These are phyloP conservation scores for Ascaphus truei DNA, from an alignment of 2,113 vertebrate genomes.

Conservation along the genomic window DNA sequence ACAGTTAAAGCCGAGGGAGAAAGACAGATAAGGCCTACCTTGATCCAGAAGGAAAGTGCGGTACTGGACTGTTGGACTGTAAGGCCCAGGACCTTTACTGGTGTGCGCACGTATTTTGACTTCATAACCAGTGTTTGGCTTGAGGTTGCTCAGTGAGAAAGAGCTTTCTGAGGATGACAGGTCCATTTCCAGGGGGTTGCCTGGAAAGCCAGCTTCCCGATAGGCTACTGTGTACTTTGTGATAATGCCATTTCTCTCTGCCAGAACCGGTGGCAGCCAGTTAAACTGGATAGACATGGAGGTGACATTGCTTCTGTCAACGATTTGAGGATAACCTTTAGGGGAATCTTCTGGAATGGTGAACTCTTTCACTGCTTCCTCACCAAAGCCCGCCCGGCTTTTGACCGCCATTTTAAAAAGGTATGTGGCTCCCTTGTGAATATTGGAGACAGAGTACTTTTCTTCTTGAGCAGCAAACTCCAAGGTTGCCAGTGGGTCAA, in stretches of 20 bases:
- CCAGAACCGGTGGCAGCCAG: constrained; percentile 89
- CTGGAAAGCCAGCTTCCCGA: constrained; percentile 68
- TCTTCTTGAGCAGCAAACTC: constrained; percentile 78
- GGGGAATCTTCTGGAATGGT: constrained; percentile 82
- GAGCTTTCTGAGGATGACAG: constrained; percentile 75
- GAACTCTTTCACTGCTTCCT: constrained; percentile 78
- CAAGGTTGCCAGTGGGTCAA: constrained; percentile 75
- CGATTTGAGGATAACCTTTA: constrained; percentile 85
- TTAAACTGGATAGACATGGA: constrained; percentile 84
- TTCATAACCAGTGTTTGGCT: constrained; percentile 89
- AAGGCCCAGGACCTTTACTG: constrained; percentile 93
- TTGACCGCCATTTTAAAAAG: constrained; percentile 89
- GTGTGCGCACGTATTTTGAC: constrained; percentile 97
- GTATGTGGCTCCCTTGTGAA: constrained; percentile 88
- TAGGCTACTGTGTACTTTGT: constrained; percentile 93
- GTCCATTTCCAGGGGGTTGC: constrained; percentile 71
- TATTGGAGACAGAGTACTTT: constrained; percentile 69
- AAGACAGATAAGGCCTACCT: constrained; percentile 89
- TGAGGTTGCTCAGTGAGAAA: constrained; percentile 87
- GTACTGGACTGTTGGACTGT: constrained; percentile 95
- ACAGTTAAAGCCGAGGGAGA: constrained; percentile 49
- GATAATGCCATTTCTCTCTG: constrained; percentile 87
- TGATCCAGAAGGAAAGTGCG: constrained; percentile 88
- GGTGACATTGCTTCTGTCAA: constrained; percentile 76
- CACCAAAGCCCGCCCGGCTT: constrained; percentile 84